Base-by-base conservation (phyloP, 2,888 invertebrate genomes). In the Epsilonema sp. region DNA sequence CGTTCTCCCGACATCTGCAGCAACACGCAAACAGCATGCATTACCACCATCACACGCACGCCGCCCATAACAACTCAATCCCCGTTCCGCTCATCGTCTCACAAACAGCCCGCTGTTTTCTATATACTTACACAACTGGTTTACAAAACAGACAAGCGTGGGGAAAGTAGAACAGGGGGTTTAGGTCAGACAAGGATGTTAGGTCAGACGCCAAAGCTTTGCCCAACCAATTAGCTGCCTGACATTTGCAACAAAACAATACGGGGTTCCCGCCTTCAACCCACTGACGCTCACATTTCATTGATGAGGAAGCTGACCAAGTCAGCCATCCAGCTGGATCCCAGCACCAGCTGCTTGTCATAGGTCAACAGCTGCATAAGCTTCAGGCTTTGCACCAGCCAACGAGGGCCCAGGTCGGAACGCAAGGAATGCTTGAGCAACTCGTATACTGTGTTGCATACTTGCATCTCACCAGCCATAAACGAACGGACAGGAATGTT, bases 1-100 rank as follows among this genome's bases (percentile, higher is more conserved):
- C 57, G 1, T 49, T 22, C 11, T 23, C 16, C 3, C 43, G 43
- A 31, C 43, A 43, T 3, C 43, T 43, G 53, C 19, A 25, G 23
- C 41, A 41, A 41, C 8, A 13, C 41, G n/a, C n/a, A n/a, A n/a
- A n/a, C n/a, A n/a, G n/a, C n/a, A n/a, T n/a, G n/a, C n/a, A n/a
- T n/a, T n/a, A n/a, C n/a, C n/a, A n/a, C n/a, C n/a, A n/a, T n/a
- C n/a, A n/a, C n/a, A n/a, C n/a, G n/a, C n/a, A n/a, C n/a, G n/a
- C n/a, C n/a, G n/a, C n/a, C n/a, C n/a, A n/a, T n/a, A n/a, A n/a
- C n/a, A n/a, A n/a, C n/a, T n/a, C n/a, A n/a, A n/a, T n/a, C n/a
- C n/a, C n/a, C n/a, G n/a, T n/a, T n/a, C n/a, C n/a, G n/a, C n/a
- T n/a, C n/a, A n/a, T n/a, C n/a, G n/a, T n/a, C n/a, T n/a, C n/a